Conservation (phyloP, 2,888 invertebrate genomes). For the Elysia crispata region DNA sequence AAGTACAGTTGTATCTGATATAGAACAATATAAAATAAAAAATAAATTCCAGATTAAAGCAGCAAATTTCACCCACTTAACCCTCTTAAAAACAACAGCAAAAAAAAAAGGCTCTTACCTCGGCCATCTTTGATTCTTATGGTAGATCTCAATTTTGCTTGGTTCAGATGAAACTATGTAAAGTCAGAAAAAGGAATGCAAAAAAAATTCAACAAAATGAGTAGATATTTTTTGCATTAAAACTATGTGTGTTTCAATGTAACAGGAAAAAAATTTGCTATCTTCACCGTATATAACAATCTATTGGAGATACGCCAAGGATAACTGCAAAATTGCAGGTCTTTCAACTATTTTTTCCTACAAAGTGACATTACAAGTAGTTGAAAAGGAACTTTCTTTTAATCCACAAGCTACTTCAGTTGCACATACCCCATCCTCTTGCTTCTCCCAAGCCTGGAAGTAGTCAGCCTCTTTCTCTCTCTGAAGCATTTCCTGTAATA, state of each 20-base stretch:
- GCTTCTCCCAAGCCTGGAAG: conserved; percentile 94
- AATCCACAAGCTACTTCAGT: not conserved
- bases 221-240: too few relatives aligned
- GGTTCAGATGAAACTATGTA: conserved; percentile 92
- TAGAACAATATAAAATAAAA: too few relatives aligned
- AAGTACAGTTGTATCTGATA: too few relatives aligned
- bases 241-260: too few relatives aligned
- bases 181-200: too few relatives aligned
- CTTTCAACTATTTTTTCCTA: not conserved
- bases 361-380: not conserved
- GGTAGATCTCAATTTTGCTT: conserved; percentile 93
- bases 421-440: conserved; percentile 86
- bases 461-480: conserved; percentile 93
- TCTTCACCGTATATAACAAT: too few relatives aligned
- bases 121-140: conserved; percentile 97
- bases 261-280: too few relatives aligned
- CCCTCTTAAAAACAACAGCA: too few relatives aligned
- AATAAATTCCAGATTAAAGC: too few relatives aligned
- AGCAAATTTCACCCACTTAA: too few relatives aligned
- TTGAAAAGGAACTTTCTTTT: not conserved
- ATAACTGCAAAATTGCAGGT: not conserved
- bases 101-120: conserved; percentile 80
- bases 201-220: too few relatives aligned
- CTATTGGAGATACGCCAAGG: conserved; percentile 50
- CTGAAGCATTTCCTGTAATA: conserved; percentile 83